Evolutionary conservation across 2,113 vertebrate species (phyloP).

Genomic region (Delphinapterus leucas): DNA sequence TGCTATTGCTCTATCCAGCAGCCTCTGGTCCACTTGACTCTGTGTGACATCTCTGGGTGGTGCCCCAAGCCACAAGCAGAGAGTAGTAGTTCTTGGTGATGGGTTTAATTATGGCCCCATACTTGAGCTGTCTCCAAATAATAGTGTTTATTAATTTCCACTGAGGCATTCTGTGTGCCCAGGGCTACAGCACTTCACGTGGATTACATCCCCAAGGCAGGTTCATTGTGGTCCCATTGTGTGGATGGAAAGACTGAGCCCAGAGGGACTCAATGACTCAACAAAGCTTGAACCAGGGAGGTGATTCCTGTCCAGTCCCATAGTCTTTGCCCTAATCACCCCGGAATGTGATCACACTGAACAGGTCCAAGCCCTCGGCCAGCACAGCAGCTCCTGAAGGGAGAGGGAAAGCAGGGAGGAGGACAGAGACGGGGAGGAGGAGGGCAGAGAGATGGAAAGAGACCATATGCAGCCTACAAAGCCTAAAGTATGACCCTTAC

Average conservation of each 20-base stretch:
- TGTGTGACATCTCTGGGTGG: background rate
- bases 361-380: background rate
- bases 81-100: background rate
- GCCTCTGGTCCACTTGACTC: background rate
- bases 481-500: background rate
- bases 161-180: background rate
- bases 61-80: background rate
- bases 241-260: background rate
- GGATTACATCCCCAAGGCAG: background rate
- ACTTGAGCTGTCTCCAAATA: background rate
- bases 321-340: background rate
- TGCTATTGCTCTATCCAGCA: background rate
- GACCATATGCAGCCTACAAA: background rate
- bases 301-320: background rate
- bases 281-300: background rate
- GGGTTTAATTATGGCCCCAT: background rate
- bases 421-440: too few species aligned
- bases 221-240: background rate
- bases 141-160: background rate
- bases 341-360: background rate
- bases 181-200: fast-evolving
- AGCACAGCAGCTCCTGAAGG: background rate
- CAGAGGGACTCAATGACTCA: background rate
- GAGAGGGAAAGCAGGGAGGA: background rate
- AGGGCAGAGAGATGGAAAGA: too few species aligned